Conservation (phyloP, 2,797 vertebrate genomes). For the Vireo griseus region DNA sequence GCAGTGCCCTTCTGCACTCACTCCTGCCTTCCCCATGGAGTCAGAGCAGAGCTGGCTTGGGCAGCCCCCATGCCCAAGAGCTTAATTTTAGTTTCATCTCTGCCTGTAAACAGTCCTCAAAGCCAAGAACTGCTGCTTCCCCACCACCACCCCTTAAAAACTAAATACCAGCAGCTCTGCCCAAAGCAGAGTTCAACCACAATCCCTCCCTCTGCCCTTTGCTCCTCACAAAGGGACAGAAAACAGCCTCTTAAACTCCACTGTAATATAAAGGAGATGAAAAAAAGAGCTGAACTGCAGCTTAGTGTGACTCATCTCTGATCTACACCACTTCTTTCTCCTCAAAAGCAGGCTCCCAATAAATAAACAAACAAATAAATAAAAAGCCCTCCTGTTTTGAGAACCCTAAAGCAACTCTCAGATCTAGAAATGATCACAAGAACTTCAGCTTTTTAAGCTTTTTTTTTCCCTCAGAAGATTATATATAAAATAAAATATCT, state of each 20-base stretch:
- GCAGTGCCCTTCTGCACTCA: neutral
- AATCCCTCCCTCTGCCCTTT: neutral
- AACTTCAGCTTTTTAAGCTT: neutral
- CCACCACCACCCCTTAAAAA: neutral
- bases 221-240: neutral
- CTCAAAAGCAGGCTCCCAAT: neutral
- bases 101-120: neutral
- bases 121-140: neutral
- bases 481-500: accelerated
- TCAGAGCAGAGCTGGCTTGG: accelerated
- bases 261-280: neutral
- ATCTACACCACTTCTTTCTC: neutral
- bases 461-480: neutral
- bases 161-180: neutral
- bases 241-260: neutral
- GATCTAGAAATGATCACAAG: neutral
- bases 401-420: neutral
- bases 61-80: neutral
- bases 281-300: neutral
- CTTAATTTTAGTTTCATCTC: neutral
- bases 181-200: neutral
- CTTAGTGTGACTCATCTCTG: neutral
- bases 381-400: neutral
- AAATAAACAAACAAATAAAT: neutral
- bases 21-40: neutral